Conservation (phyloP, 2,797 vertebrate species). For the Falco peregrinus region DNA sequence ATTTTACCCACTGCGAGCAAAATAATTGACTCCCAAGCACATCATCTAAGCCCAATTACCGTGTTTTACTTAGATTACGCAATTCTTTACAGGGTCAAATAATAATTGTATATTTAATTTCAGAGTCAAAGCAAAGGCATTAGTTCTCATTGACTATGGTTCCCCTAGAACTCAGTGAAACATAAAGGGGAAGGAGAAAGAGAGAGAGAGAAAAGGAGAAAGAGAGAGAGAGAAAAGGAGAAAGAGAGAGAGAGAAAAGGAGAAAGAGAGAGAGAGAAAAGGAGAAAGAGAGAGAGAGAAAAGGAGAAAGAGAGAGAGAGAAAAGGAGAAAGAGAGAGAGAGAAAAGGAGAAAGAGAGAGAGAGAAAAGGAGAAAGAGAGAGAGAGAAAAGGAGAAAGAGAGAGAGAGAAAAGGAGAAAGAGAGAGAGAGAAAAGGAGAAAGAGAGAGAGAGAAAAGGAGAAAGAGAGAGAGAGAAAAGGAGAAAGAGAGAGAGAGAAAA, state of each 20-base stretch:
- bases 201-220: fast-evolving
- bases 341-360: no score
- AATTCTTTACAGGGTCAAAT: neutral
- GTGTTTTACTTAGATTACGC: neutral
- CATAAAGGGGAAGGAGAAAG: neutral
- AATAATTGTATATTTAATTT: neutral
- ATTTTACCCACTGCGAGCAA: neutral
- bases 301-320: fast-evolving
- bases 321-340: no score
- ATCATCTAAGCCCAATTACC: neutral
- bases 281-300: no score
- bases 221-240: neutral
- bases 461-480: fast-evolving
- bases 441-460: neutral
- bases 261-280: no score
- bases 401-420: neutral
- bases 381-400: no score
- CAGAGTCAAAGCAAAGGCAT: neutral
- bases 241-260: no score
- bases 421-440: no score
- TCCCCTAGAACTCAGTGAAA: neutral
- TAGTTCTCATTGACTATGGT: neutral
- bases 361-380: fast-evolving
- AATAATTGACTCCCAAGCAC: neutral
- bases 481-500: neutral